Conservation (phyloP, 2,888 invertebrate species). For the Lycaena phlaeas region DNA sequence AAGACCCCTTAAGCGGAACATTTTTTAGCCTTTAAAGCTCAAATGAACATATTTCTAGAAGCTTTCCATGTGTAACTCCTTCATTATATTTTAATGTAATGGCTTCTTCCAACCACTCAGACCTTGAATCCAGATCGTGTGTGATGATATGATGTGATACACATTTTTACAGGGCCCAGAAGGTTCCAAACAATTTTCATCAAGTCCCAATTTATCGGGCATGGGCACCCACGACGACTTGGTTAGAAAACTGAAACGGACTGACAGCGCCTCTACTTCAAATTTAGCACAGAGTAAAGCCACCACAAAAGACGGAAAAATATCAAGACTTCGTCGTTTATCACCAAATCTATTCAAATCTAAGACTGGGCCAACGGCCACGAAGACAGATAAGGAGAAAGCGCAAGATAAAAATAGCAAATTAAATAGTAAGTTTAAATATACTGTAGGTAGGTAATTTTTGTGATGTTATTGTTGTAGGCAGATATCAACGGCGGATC, state of each 20-base stretch:
- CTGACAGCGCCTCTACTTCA: constrained; percentile 49
- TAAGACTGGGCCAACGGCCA: constrained; percentile 26
- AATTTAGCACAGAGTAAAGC: constrained; percentile 30
- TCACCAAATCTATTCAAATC: constrained; percentile 47
- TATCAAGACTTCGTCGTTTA: constrained; percentile 38
- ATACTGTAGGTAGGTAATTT: too few species aligned
- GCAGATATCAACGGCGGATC: too few species aligned
- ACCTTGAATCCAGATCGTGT: too few species aligned
- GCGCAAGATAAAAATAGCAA: constrained; percentile 30
- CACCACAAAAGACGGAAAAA: constrained; percentile 30
- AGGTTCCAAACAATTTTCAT: constrained; percentile 48
- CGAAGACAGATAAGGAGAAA: constrained; percentile 30
- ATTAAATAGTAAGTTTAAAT: constrained; percentile 37
- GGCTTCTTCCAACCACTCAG: too few species aligned
- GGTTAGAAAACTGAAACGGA: constrained; percentile 34
- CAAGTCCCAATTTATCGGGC: constrained; percentile 52
- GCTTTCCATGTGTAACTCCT: too few species aligned
- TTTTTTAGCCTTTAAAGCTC: too few species aligned
- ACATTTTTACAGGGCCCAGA: constrained; percentile 38
- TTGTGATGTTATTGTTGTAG: too few species aligned
- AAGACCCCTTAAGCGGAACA: too few species aligned
- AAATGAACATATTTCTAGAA: too few species aligned
- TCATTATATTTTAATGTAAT: too few species aligned
- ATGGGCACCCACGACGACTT: constrained; percentile 33
- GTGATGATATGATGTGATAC: too few species aligned